phyloP scores from a whole-genome alignment of 2,113 vertebrate genomes.

The Noturus placidus region DNA sequence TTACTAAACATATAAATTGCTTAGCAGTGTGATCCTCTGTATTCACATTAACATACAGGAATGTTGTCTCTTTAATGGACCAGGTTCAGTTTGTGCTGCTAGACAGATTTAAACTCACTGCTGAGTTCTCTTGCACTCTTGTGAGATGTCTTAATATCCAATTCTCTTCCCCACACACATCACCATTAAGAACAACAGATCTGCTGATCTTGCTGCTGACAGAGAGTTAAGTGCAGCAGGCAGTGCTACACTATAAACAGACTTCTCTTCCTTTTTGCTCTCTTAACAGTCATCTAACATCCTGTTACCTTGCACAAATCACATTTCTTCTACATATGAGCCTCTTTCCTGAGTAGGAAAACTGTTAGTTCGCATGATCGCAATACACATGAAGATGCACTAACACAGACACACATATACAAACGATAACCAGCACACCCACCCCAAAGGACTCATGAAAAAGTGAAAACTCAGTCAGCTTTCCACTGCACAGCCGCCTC shows the following conservation, averaged over 20 bases:
- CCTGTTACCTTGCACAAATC: neutral
- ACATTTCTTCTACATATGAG: constrained; percentile 26
- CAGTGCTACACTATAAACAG: constrained; percentile 35
- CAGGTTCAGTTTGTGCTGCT: neutral
- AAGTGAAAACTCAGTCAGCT: constrained; percentile 47
- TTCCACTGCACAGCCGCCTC: constrained; percentile 42
- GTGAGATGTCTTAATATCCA: neutral
- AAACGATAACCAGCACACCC: neutral
- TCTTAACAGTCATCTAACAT: constrained; percentile 20
- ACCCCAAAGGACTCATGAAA: neutral
- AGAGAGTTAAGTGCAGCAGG: neutral
- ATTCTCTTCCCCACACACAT: neutral
- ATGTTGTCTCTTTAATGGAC: neutral
- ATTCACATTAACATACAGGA: neutral
- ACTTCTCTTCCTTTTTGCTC: constrained; percentile 27
- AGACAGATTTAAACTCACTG: constrained; percentile 11
- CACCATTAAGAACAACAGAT: constrained; percentile 2
- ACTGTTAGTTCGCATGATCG: neutral
- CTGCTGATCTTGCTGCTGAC: constrained; percentile 34
- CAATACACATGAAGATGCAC: neutral
- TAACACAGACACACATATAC: neutral
- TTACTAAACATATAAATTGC: neutral
- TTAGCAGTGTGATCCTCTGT: neutral
- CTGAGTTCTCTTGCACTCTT: neutral
- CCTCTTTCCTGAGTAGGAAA: constrained; percentile 37